phyloP scores from a whole-genome alignment of 2,888 invertebrate species.

The Platycheirus albimanus region DNA sequence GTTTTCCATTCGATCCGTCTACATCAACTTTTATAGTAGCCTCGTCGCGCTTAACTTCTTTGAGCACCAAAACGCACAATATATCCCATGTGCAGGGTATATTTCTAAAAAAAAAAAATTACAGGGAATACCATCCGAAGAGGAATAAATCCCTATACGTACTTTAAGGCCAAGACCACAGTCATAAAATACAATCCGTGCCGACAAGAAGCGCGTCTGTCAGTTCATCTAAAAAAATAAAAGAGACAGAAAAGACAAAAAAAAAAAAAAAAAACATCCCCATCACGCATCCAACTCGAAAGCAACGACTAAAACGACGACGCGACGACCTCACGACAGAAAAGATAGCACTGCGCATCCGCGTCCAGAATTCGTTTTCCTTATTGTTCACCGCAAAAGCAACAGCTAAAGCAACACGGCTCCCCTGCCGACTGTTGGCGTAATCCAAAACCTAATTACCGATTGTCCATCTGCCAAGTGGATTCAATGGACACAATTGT shows the following conservation, averaged over 20 bases:
- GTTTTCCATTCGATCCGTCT: constrained; percentile 58
- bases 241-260: constrained; percentile 6
- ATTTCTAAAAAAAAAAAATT: constrained; percentile 17
- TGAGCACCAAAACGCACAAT: constrained; percentile 38
- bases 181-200: constrained; percentile 68
- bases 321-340: constrained; percentile 22
- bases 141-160: constrained; percentile 43
- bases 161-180: constrained; percentile 59
- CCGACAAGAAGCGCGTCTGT: constrained; percentile 61
- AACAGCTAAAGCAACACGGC: too few relatives aligned
- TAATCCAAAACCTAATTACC: constrained; percentile 66
- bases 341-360: constrained; percentile 35
- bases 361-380: constrained; percentile 54
- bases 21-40: constrained; percentile 18
- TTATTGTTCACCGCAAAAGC: constrained; percentile 34
- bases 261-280: constrained; percentile 3
- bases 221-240: constrained; percentile 22
- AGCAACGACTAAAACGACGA: neutral
- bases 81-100: constrained; percentile 14
- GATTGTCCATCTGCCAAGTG: constrained; percentile 57
- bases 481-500: constrained; percentile 54
- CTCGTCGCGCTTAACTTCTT: constrained; percentile 47
- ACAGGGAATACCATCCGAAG: constrained; percentile 37
- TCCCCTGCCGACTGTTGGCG: constrained; percentile 22
- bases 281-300: constrained; percentile 20